These are phyloP conservation scores for Polypterus senegalus DNA, from an alignment of 2,113 vertebrate genomes.

Conservation along the genomic window DNA sequence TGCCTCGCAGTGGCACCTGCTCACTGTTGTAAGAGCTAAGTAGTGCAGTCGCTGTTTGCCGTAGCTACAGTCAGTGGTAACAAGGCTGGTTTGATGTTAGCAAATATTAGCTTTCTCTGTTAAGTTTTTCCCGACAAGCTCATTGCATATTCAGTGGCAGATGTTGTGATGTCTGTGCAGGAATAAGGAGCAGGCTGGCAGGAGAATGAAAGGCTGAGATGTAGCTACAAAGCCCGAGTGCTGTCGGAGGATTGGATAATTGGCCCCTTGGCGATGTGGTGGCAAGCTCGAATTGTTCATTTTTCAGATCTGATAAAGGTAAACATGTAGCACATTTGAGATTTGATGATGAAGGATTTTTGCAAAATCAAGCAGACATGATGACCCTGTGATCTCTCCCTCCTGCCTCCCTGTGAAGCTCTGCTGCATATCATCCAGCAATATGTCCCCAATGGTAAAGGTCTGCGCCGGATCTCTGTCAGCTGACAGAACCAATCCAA, in stretches of 20 bases:
- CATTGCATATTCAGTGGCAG: constrained; percentile 63
- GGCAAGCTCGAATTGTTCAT: constrained; percentile 35
- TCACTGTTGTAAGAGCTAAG: too few species aligned
- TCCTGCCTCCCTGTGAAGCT: neutral
- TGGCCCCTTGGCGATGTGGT: constrained; percentile 56
- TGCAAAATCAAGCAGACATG: constrained; percentile 60
- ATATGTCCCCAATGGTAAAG: too few species aligned
- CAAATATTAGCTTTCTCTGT: constrained; percentile 53
- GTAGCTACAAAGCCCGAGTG: constrained; percentile 30
- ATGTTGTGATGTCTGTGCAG: constrained; percentile 40
- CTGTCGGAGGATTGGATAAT: constrained; percentile 63
- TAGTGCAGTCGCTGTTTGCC: too few species aligned
- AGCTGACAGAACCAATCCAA: too few species aligned
- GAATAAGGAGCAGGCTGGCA: constrained; percentile 24
- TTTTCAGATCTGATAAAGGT: constrained; percentile 67
- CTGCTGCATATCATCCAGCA: too few species aligned
- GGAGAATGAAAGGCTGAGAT: constrained; percentile 45
- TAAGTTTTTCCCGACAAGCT: constrained; percentile 42
- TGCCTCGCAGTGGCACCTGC: too few species aligned
- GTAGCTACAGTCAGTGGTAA: too few species aligned
- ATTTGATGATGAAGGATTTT: constrained; percentile 62
- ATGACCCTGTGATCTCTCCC: constrained; percentile 60
- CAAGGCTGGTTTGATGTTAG: constrained; percentile 46
- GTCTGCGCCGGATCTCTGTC: too few species aligned
- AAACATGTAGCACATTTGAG: constrained; percentile 63